Evolutionary conservation across 2,888 invertebrate species (phyloP).

Genomic region (Cosmia pyralina): DNA sequence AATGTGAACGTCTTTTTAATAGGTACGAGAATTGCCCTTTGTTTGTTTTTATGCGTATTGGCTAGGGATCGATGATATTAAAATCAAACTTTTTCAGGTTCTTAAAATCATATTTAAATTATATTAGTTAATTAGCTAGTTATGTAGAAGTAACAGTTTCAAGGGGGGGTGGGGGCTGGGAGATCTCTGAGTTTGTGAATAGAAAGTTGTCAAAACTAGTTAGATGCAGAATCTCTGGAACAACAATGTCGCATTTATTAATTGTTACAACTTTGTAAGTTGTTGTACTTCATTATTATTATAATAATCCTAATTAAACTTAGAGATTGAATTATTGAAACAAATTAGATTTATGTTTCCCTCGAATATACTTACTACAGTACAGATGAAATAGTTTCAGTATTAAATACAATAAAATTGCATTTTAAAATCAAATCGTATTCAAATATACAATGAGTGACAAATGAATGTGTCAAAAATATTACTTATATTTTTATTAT

Average conservation of each 20-base stretch:
- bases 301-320: not conserved
- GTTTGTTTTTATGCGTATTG: not conserved
- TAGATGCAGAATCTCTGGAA: conserved; percentile 23
- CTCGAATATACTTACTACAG: not conserved
- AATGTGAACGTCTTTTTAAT: not conserved
- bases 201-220: not conserved
- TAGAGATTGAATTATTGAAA: not conserved
- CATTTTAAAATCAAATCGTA: not conserved
- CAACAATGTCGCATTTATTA: not conserved
- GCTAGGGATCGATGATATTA: not conserved
- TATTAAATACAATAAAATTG: conserved; percentile 26
- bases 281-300: conserved; percentile 7
- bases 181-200: not conserved
- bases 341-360: not conserved
- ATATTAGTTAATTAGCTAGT: not conserved
- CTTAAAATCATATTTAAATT: not conserved
- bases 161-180: not conserved
- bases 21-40: not conserved
- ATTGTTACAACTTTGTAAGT: conserved; percentile 4
- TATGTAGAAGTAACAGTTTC: not conserved
- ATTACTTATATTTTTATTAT: conserved; percentile 16
- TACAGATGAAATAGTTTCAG: conserved; percentile 12
- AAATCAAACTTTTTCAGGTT: not conserved
- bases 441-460: not conserved
- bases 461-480: conserved; percentile 33